Evolutionary conservation across 2,888 invertebrate genomes (phyloP), one percentile per base, ranked within the genome.

Genomic region (Pterobdella sp.): DNA sequence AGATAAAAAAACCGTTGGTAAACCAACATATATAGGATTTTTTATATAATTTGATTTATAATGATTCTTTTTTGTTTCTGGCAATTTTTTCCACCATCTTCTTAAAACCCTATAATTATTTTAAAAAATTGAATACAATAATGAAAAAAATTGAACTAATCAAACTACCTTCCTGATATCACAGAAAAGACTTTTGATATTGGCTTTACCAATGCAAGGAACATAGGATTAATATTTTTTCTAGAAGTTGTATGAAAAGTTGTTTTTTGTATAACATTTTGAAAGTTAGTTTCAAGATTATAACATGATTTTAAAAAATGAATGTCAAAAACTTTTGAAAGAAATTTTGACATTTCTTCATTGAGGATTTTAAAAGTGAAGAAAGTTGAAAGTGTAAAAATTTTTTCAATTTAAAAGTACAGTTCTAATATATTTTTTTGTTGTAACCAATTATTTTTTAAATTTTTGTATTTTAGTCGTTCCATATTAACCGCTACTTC

Each of bases 31-130:
- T 22, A 74, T 71, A 73, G 77, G 77, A 14, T 73, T 71, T 37
- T 73, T 42, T 7, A 67, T 70, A 34, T 79, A 65, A 29, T 75
- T 56, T 1, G 49, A 60, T 74, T 74, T 75, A 22, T 75, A 73
- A 14, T 75, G 37, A 26, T 79, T 76, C 74, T 79, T 82, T 76
- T 84, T 80, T 52, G 81, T 79, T 0, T 80, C 77, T 1, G 84
- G 81, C 73, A 84, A 79, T 35, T 76, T 80, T 65, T 78, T 75
- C 85, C 85, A 86, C 86, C 86, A 86, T 76, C 78, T 82, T 74
- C 84, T 81, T 66, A 84, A 76, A 36, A 77, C 78, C 72, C 85
- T 82, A 35, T 81, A 84, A 71, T 66, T 60, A 37, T 36, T 56
- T 22, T 31, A 14, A 32, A 1, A 18, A 73, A 2, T 1, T 49